Evolutionary conservation across 2,797 vertebrate genomes (phyloP).

Genomic region (Sebastiscus albofasciatus): DNA sequence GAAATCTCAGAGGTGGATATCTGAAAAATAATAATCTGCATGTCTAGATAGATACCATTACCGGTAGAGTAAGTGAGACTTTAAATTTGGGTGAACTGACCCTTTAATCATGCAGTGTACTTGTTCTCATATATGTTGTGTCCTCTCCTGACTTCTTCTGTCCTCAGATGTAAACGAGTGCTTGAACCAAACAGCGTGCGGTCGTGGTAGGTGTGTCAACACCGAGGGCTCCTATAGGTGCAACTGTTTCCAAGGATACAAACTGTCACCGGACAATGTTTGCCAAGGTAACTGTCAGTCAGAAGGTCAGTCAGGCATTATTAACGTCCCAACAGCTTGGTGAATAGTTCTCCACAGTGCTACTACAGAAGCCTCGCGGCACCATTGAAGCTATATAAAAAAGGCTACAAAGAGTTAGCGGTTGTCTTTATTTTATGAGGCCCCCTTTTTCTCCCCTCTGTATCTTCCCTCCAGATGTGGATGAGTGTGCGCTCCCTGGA

Average conservation of each 20-base stretch:
- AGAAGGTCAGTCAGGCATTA: constrained; percentile 11
- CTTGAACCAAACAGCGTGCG: constrained; percentile 81
- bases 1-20: background rate
- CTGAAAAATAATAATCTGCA: background rate
- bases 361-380: constrained; percentile 45
- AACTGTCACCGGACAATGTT: constrained; percentile 76
- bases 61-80: background rate
- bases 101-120: background rate
- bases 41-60: background rate
- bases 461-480: constrained; percentile 81
- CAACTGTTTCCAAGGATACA: constrained; percentile 87
- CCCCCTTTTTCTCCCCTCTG: constrained; percentile 3
- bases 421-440: constrained; percentile 40
- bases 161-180: constrained; percentile 89
- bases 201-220: constrained; percentile 87
- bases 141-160: constrained; percentile 19
- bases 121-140: background rate
- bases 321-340: constrained; percentile 1
- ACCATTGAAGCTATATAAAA: constrained; percentile 37
- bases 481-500: constrained; percentile 84
- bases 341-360: constrained; percentile 39
- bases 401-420: constrained; percentile 37
- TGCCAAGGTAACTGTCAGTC: constrained; percentile 85
- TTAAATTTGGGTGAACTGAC: background rate
- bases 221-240: constrained; percentile 89